phyloP scores from a whole-genome alignment of 2,113 vertebrate genomes.

The Gopherus evgoodei region DNA sequence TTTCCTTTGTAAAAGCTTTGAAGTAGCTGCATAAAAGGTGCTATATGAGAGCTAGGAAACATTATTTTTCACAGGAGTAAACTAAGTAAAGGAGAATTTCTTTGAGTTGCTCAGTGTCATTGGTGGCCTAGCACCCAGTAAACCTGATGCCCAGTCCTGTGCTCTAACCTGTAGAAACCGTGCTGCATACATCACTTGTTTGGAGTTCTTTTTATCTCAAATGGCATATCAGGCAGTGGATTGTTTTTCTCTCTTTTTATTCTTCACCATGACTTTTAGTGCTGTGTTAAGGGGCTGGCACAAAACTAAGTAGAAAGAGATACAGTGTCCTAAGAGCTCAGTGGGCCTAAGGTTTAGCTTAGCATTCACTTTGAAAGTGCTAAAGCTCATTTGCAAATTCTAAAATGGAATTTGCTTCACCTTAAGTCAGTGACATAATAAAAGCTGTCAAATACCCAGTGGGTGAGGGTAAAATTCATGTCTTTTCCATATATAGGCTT shows the following conservation, averaged over 20 bases:
- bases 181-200: background rate
- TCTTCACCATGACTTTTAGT: background rate
- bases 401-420: fast-evolving
- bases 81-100: background rate
- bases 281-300: background rate
- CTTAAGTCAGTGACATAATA: fast-evolving
- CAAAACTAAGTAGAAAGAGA: background rate
- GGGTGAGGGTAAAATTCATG: background rate
- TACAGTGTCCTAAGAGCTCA: too few species aligned
- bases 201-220: background rate
- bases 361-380: fast-evolving
- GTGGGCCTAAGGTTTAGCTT: background rate
- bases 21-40: background rate
- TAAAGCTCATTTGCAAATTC: background rate
- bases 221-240: background rate
- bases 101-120: background rate
- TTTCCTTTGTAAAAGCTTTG: background rate
- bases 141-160: too few species aligned
- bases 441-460: fast-evolving
- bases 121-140: too few species aligned
- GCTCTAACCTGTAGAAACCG: background rate
- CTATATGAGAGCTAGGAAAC: background rate
- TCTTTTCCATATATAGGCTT: background rate
- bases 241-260: background rate
- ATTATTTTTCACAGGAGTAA: background rate